Base-by-base conservation (phyloP, 1,140 invertebrate genomes). In the Coptotermes formosanus region DNA sequence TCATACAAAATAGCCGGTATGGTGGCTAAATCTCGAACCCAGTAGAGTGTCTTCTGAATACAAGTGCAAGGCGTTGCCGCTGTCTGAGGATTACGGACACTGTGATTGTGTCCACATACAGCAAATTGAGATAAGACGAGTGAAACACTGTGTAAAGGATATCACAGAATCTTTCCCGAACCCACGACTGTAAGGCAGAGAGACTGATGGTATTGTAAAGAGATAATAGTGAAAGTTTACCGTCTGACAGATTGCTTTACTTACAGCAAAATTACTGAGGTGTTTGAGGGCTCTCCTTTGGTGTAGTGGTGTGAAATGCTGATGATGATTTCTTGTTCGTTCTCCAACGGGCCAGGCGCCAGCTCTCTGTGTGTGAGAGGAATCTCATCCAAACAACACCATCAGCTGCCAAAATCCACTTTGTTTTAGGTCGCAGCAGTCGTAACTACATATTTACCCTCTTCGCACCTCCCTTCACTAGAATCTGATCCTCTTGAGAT, bases 331-430 rank as follows among this genome's bases (percentile, higher is more conserved):
- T 48, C 82, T 19, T n/a, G 43, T 83, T n/a, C 45, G 9, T 7
- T 14, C 38, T 11, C 21, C n/a, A 21, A 9, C 44, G 44, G 38
- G 82, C 82, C 38, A 4, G 44, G 38, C 82, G 32, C 38, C 82
- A 83, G 38, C 82, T 23, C 81, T n/a, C 81, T 16, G n/a, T 82
- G 21, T 69, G n/a, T 75, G n/a, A 75, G 64, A n/a, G 25, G 64
- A 75, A 75, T 75, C 64, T 30, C 64, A 30, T 75, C 64, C 64
- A 75, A 75, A 75, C 64, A 75, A 75, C 64, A 75, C 64, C 64
- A 75, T 75, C 64, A 75, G 64, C 64, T 75, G 64, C 64, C 64
- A 75, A 75, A 75, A 75, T 75, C 64, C 64, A 75, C 64, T 75
- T 75, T 75, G 64, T 75, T 75, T 75, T 75, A 30, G n/a, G 64